phyloP scores from a whole-genome alignment of 2,797 vertebrate species.

The Gallinago nigripennis region DNA sequence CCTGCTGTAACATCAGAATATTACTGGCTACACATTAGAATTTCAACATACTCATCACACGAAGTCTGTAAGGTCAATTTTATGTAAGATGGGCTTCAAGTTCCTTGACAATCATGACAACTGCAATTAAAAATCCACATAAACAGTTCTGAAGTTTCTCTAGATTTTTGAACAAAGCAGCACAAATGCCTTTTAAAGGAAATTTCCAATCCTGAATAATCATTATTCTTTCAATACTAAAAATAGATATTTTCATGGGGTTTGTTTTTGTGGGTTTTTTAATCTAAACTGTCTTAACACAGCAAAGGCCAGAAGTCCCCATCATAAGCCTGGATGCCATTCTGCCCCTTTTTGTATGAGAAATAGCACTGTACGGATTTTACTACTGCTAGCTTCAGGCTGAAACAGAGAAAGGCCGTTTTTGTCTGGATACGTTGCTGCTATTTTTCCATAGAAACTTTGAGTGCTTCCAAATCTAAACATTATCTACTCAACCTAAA shows the following conservation, averaged over 20 bases:
- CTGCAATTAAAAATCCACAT: not conserved
- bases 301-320: not conserved
- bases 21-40: not conserved
- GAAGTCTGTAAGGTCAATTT: not conserved
- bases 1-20: not conserved
- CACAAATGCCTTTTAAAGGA: not conserved
- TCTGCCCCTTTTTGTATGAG: not conserved
- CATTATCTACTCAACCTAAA: not conserved
- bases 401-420: not conserved
- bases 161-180: not conserved
- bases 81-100: not conserved
- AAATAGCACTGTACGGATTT: not conserved
- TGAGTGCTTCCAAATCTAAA: not conserved
- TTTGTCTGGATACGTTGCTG: not conserved
- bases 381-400: not conserved
- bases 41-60: fast-evolving
- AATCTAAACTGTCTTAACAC: not conserved
- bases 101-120: not conserved
- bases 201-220: not conserved
- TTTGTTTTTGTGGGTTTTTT: no score
- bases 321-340: not conserved
- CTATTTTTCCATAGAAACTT: not conserved
- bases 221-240: not conserved
- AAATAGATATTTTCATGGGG: fast-evolving
- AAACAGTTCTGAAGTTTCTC: not conserved